Base-by-base conservation (phyloP, 2,888 invertebrate genomes). In the Xylota sylvarum region DNA sequence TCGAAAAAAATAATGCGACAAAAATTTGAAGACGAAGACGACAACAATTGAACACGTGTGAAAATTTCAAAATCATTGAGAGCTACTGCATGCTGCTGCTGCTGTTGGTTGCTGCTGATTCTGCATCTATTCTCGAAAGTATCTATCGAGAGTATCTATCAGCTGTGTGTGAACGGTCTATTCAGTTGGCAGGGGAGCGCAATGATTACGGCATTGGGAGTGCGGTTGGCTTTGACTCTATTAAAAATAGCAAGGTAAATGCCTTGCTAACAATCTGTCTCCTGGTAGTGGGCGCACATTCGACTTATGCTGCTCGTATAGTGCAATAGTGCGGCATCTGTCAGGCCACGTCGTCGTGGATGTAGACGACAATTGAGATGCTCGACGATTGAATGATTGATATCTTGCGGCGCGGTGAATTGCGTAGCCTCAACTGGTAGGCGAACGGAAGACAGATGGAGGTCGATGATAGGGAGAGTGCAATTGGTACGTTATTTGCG, bases 211-310 rank as follows among this genome's bases (percentile, higher is more conserved):
- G 70, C 65, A 73, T 65, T 73, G 80, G 73, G 58, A 65, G 64
- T 64, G 80, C 80, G 80, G 80, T 65, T 80, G 80, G 80, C 73
- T 73, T 80, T 80, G 80, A 80, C 80, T 80, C 80, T 67, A 73
- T 80, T 80, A 67, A 80, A 80, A 80, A 80, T 80, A 73, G 80
- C 73, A 73, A 80, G 80, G 80, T 80, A 80, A 80, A 80, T 73
- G 80, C 48, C 73, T 80, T 80, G 73, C 58, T 73, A 67, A 80
- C 80, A 80, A 73, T 80, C 65, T 50, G 60, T 73, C 80, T 80
- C 72, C 58, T 58, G 73, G 73, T 80, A 40, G 80, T 72, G 65
- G 80, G 80, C 79, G 79, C 76, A 48, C 12, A 67, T 67, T 50
- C 32, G 17, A 30, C 74, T 46, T 50, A 40, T 17, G 62, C 64